Conservation (phyloP, 2,113 vertebrate species). For the Antidorcas marsupialis region DNA sequence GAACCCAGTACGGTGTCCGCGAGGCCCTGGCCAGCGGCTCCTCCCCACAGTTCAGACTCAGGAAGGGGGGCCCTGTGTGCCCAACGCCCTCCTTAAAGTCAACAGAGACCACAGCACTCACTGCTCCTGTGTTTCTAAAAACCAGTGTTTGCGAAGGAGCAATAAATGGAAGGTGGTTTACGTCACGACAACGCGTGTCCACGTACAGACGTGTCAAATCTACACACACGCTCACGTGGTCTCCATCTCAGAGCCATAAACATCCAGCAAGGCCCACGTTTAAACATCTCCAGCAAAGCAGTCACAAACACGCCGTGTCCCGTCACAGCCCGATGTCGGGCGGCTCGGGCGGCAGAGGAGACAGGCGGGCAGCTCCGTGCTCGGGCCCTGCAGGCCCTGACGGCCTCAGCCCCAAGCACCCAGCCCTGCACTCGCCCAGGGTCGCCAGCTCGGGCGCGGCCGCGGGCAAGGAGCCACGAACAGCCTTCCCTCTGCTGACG, state of each 20-base stretch:
- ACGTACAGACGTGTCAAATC: rapidly evolving
- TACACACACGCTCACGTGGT: not conserved
- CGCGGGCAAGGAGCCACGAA: not conserved
- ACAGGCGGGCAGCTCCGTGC: rapidly evolving
- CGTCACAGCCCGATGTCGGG: rapidly evolving
- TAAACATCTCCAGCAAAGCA: not conserved
- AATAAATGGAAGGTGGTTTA: not conserved
- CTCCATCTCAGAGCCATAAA: not conserved
- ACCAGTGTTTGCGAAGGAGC: not conserved
- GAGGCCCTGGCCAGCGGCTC: not conserved
- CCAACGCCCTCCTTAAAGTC: rapidly evolving
- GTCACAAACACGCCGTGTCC: rapidly evolving
- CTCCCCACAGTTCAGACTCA: not conserved
- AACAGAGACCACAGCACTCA: no score
- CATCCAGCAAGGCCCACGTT: not conserved
- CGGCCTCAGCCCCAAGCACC: not conserved
- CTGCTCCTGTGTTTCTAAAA: not conserved
- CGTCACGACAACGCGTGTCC: not conserved
- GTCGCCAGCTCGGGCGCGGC: rapidly evolving
- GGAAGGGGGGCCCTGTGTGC: no score
- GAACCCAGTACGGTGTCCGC: rapidly evolving
- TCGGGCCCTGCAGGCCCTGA: not conserved
- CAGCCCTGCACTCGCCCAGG: not conserved
- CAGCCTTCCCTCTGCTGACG: not conserved
- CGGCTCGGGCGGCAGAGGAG: rapidly evolving